Evolutionary conservation across 2,113 vertebrate genomes (phyloP).

Genomic region (Physeter macrocephalus): DNA sequence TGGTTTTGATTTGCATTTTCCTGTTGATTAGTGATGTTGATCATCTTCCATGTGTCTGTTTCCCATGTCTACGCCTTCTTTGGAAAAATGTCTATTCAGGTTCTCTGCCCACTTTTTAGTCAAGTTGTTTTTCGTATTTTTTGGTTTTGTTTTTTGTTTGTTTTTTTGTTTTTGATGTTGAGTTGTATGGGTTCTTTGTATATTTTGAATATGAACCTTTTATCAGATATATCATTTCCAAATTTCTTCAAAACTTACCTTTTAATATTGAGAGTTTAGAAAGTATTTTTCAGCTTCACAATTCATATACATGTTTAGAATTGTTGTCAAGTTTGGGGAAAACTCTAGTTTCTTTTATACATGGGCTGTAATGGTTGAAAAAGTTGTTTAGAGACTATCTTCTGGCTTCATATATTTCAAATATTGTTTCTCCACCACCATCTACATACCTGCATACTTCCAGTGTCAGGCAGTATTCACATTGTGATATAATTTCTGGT

Average conservation of each 20-base stretch:
- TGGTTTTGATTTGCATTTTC: too few species aligned
- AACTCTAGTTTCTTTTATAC: neutral
- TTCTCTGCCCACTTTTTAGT: too few species aligned
- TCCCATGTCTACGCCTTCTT: too few species aligned
- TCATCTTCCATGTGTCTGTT: too few species aligned
- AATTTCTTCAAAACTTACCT: neutral
- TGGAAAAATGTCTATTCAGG: too few species aligned
- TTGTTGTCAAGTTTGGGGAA: neutral
- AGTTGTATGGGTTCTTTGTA: too few species aligned
- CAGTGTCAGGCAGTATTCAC: neutral
- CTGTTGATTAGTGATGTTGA: too few species aligned
- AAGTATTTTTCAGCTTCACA: neutral
- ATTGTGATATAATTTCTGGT: neutral
- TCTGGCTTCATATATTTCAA: neutral
- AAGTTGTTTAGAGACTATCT: neutral
- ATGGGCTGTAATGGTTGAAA: neutral
- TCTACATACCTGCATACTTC: neutral
- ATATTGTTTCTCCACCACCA: neutral
- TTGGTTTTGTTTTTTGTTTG: too few species aligned
- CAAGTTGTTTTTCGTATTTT: too few species aligned
- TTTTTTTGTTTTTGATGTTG: too few species aligned
- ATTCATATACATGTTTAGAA: neutral
- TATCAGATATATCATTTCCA: too few species aligned
- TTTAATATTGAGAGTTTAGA: slow-evolving; percentile 4
- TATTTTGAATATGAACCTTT: too few species aligned